Conservation (phyloP, 2,888 invertebrate species). For the Apotomis betuletana region DNA sequence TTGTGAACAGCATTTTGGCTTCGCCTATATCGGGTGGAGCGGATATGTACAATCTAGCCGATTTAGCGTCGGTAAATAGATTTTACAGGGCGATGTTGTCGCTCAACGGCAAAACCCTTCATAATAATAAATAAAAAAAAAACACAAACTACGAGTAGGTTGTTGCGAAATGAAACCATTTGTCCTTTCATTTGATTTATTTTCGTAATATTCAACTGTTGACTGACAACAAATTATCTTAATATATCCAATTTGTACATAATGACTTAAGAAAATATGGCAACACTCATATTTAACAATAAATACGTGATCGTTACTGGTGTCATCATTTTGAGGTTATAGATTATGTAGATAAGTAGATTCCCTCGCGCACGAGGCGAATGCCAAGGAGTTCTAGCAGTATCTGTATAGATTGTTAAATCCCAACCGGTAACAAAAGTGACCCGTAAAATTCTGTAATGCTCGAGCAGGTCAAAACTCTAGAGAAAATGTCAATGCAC, state of each 20-base stretch:
- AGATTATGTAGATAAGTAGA: constrained; percentile 42
- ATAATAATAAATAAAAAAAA: too few relatives aligned
- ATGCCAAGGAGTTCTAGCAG: constrained; percentile 28
- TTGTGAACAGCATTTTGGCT: too few relatives aligned
- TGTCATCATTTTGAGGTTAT: constrained; percentile 52
- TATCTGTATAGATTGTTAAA: constrained; percentile 41
- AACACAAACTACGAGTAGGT: not conserved
- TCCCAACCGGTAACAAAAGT: constrained; percentile 49
- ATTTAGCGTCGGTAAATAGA: too few relatives aligned
- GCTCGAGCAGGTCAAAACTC: not conserved
- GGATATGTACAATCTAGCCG: too few relatives aligned
- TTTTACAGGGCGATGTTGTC: too few relatives aligned
- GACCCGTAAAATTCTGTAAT: not conserved
- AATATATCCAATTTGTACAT: constrained; percentile 83
- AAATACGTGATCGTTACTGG: constrained; percentile 65
- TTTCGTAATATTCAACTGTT: constrained; percentile 83
- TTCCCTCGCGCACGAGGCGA: constrained; percentile 15
- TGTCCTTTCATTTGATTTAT: constrained; percentile 75
- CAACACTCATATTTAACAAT: constrained; percentile 82
- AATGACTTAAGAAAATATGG: constrained; percentile 84
- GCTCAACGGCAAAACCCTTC: too few relatives aligned
- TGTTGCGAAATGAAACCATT: constrained; percentile 58
- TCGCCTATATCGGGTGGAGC: too few relatives aligned
- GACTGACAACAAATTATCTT: constrained; percentile 84
- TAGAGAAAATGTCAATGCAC: not conserved